Conservation (phyloP, 2,888 invertebrate genomes). For the Drosophila austrosaltans region DNA sequence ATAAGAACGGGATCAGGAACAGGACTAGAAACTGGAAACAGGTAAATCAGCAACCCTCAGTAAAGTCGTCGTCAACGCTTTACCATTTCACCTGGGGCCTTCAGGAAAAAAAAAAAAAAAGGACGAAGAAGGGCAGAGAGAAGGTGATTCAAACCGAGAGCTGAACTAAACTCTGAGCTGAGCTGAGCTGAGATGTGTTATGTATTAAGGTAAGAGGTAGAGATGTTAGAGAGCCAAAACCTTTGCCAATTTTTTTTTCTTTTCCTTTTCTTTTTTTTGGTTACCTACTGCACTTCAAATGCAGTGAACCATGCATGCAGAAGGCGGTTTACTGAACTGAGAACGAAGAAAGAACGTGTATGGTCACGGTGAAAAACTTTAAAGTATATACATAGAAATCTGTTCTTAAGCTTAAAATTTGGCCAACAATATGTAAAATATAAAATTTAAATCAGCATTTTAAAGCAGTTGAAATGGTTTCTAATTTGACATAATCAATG, state of each 20-base stretch:
- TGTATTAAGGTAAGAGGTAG: neutral
- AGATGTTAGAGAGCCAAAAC: neutral
- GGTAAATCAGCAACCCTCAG: conserved; percentile 18
- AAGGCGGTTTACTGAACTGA: conserved; percentile 28
- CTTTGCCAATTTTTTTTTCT: conserved; percentile 36
- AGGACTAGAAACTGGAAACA: neutral
- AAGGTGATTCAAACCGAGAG: neutral
- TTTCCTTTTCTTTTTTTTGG: conserved; percentile 33
- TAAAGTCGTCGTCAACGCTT: conserved; percentile 18
- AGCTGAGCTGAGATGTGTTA: neutral
- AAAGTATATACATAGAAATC: neutral
- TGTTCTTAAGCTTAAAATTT: too few species aligned
- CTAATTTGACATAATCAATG: too few species aligned
- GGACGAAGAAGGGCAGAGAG: neutral
- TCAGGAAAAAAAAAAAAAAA: conserved; percentile 3
- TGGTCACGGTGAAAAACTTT: neutral
- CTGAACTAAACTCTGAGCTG: neutral
- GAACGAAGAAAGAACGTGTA: conserved; percentile 27
- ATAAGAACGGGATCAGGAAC: neutral
- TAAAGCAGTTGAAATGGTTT: too few species aligned
- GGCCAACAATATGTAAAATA: too few species aligned
- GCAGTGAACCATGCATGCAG: conserved; percentile 54
- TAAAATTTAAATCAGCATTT: too few species aligned
- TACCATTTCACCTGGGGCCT: conserved; percentile 21
- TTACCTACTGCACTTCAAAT: conserved; percentile 72